Evolutionary conservation across 2,888 invertebrate genomes (phyloP), one percentile per base, ranked within the genome.

Genomic region (Cosmopolites sordidus): DNA sequence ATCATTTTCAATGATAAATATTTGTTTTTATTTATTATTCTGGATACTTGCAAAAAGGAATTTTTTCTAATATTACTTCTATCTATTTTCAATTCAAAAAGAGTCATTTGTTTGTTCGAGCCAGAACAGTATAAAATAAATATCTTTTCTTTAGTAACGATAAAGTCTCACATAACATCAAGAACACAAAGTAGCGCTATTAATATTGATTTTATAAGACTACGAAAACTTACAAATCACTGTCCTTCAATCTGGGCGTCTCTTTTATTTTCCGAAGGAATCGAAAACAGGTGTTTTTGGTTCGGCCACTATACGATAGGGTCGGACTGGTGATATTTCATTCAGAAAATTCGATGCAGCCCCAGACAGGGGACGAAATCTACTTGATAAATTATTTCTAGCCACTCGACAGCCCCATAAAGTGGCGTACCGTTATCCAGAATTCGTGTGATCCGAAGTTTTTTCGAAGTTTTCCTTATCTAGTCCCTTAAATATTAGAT

Each of bases 401-500:
- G 53, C 52, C 56, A 46, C 53, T 46, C 52, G 56, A 56, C 56
- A 53, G 45, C 46, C 46, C 56, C 52, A 56, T 56, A 56, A 56
- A 56, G 53, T 46, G 49, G 48, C 51, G 46, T 40, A 49, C 46
- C 46, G 53, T 53, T 52, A 39, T 18, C 27, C 27, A 42, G 43
- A 56, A 54, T 56, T 50, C 54, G 49, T 48, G 54, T 54, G 51
- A 42, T 51, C 37, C 37, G 48, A 56, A 56, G 48, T 56, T 56
- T 56, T 56, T 48, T 44, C 16, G 40, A 49, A 45, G 39, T 57
- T 54, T 44, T 53, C 42, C 48, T 54, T 56, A 56, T 53, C 53
- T 53, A 49, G 44, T 29, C 27, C 52, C 51, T 43, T 56, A 56
- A 56, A 56, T 56, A 56, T 56, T 56, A 42, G 48, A 56, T 56